Evolutionary conservation across 53 echinoderm and acorn worm genomes (phyloP), one percentile per base, ranked within the genome.

Genomic region (Pentamera pediparva): DNA sequence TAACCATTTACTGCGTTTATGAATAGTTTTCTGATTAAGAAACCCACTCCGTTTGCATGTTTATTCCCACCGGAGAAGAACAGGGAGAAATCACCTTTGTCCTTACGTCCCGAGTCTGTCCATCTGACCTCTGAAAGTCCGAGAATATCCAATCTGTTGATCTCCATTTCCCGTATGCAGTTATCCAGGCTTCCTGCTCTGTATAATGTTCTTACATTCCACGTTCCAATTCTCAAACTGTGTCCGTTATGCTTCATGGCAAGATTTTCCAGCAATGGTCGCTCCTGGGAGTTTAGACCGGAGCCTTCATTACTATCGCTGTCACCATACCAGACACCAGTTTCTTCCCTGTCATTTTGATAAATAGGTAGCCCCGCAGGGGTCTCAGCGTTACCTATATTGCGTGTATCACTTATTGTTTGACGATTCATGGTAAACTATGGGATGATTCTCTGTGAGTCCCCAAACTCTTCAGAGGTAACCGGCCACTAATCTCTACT

Each of bases 121-220:
- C 81, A 75, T 21, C 81, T 75, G 39, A 25, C 25, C 35, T 81
- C 75, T 13, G 48, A 24, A 6, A 81, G 10, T n/a, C 61, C 81
- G 47, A 81, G 52, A 11, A 81, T 25, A 12, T 59, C 17, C 2
- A 81, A 6, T 22, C 62, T 60, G 35, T 61, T 38, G 17, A 52
- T 61, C 18, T 9, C 70, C 62, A 75, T 75, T 48, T 81, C 75
- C 37, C 26, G 18, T 21, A 57, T 39, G 3, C 40, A 20, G 8
- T 55, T 35, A 0, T 18, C 20, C 9, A 54, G 15, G n/a, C 71
- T 56, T 6, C 80, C 70, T 36, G 58, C 72, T 61, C 61, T 50
- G 41, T 74, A 75, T 52, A 81, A 39, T 20, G 74, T 62, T 37
- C 75, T 40, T 35, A 81, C 81, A 65, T 61, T 81, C 75, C 74